A percentile compares a stretch with the other conserved stretches of the same genome.
phyloP scores from a whole-genome alignment of 2,797 vertebrate species.

The Glyptemys insculpta region DNA sequence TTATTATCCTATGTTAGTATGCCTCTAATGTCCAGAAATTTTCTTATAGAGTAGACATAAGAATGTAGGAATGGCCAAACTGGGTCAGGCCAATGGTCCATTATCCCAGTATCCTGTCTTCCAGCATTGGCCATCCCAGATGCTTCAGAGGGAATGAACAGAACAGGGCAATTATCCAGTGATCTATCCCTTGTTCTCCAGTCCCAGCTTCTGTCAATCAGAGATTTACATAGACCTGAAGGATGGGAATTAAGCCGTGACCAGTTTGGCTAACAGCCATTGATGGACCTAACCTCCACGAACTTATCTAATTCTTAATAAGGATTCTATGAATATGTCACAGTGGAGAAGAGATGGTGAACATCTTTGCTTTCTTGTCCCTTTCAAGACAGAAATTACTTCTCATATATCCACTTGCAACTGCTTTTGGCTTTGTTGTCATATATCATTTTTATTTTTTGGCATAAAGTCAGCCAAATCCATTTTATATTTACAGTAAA shows the following conservation, averaged over 20 bases:
- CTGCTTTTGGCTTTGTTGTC: background rate
- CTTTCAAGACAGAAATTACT: background rate
- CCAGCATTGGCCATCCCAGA: background rate
- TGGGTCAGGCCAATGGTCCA: background rate
- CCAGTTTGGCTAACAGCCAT: background rate
- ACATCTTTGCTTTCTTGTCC: background rate
- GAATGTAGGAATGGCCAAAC: background rate
- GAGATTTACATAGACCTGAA: background rate
- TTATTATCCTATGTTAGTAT: background rate
- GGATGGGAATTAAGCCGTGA: background rate
- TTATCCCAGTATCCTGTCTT: background rate
- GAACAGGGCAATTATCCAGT: background rate
- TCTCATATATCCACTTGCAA: background rate
- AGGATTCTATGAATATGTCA: background rate
- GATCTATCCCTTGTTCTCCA: background rate
- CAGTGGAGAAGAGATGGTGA: background rate
- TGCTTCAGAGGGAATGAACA: background rate
- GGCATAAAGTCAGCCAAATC: background rate
- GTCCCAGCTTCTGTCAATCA: background rate
- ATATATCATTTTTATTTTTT: background rate
- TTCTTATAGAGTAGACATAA: background rate
- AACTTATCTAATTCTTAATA: background rate
- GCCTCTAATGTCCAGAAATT: constrained; percentile 1
- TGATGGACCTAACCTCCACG: background rate
- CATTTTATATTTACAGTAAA: background rate